These are phyloP conservation scores for Hipparchia sbordonii DNA, from an alignment of 2,888 invertebrate species.

Conservation along the genomic window DNA sequence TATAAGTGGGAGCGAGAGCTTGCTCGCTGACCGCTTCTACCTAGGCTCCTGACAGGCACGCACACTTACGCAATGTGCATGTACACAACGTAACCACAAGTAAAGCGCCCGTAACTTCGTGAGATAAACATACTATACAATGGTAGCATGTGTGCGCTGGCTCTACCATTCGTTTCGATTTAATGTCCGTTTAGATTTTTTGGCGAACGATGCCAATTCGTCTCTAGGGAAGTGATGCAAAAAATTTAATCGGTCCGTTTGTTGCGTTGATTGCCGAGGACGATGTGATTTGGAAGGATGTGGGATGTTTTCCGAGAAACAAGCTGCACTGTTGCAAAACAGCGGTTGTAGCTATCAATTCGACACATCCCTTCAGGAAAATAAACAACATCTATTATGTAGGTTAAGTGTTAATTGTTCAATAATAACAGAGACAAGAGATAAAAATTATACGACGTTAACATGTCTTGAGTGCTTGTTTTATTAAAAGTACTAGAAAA, in stretches of 20 bases:
- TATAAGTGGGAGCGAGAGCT: too few species aligned
- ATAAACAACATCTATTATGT: constrained; percentile 23
- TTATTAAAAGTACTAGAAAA: too few species aligned
- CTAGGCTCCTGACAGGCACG: too few species aligned
- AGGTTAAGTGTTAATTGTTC: constrained; percentile 1
- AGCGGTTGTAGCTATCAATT: constrained; percentile 17
- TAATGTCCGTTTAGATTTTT: constrained; percentile 44
- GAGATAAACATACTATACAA: too few species aligned
- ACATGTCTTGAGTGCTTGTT: neutral
- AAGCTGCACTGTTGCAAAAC: constrained; percentile 5
- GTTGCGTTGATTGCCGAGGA: constrained; percentile 47
- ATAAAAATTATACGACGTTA: neutral
- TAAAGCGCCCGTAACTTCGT: too few species aligned
- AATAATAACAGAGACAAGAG: neutral
- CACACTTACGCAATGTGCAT: too few species aligned
- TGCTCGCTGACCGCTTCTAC: too few species aligned
- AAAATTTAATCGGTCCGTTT: constrained; percentile 46
- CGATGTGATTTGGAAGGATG: constrained; percentile 43
- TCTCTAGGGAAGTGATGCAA: constrained; percentile 44
- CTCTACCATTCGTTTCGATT: constrained; percentile 7
- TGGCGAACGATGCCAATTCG: constrained; percentile 59
- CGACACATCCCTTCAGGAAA: constrained; percentile 22
- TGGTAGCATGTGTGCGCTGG: constrained; percentile 3
- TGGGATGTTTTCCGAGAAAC: constrained; percentile 29
- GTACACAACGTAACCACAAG: too few species aligned